These are phyloP conservation scores for Chitala chitala DNA, from an alignment of 2,113 vertebrate species.

Conservation along the genomic window DNA sequence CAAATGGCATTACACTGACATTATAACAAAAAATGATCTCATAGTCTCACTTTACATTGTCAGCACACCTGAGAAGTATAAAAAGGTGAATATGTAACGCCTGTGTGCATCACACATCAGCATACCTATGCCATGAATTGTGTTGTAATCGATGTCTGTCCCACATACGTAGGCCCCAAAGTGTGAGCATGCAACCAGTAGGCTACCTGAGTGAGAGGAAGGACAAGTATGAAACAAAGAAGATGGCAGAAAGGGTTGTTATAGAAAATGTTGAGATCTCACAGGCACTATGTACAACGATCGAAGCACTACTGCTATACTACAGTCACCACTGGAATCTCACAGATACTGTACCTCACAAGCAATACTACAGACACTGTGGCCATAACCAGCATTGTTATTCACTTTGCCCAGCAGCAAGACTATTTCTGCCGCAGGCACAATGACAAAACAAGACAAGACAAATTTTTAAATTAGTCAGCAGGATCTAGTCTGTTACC, in stretches of 20 bases:
- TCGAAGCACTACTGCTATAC: background rate
- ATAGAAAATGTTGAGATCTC: background rate
- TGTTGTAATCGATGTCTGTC: constrained; percentile 95
- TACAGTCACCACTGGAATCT: background rate
- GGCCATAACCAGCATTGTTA: no score
- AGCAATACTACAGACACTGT: no score
- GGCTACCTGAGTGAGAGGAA: constrained; percentile 70
- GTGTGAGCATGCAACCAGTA: constrained; percentile 88
- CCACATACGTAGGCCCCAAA: constrained; percentile 93
- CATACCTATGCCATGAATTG: constrained; percentile 87
- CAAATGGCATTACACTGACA: no score
- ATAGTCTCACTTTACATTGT: no score
- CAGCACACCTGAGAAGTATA: no score
- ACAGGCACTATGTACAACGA: background rate
- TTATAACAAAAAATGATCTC: no score
- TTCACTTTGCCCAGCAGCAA: no score
- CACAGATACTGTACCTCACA: no score
- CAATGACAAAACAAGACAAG: no score
- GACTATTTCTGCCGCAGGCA: no score
- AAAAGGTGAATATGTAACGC: no score
- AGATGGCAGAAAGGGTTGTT: background rate
- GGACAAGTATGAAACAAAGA: background rate
- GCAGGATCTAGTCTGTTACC: background rate
- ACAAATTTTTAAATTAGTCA: no score
- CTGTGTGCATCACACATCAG: background rate